Evolutionary conservation across 2,113 vertebrate species (phyloP).

Genomic region (Thinocorus orbignyianus): DNA sequence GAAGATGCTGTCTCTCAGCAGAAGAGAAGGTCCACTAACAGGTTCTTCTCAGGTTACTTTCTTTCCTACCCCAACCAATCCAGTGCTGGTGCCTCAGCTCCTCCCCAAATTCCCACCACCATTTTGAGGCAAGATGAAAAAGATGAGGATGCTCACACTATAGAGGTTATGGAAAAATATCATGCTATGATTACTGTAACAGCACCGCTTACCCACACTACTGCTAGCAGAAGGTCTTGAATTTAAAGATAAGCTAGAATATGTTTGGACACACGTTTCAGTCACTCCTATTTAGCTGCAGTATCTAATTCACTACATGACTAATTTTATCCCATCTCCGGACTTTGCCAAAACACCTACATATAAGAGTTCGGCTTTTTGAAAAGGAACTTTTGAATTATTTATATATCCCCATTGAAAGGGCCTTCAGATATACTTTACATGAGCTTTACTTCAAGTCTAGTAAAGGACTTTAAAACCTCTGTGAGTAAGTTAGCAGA

Average conservation of each 20-base stretch:
- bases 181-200: not conserved
- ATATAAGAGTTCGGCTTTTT: not conserved
- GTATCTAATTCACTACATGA: not conserved
- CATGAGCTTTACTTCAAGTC: not conserved
- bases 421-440: not conserved
- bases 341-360: conserved; percentile 17
- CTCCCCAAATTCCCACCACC: not conserved
- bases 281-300: not conserved
- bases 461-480: not conserved
- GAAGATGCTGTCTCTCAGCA: not conserved
- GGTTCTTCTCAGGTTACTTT: not conserved
- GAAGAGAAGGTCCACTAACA: not conserved
- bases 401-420: not conserved
- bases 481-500: not conserved
- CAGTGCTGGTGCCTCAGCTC: not conserved
- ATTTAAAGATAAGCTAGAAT: not conserved
- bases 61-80: not conserved
- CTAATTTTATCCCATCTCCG: not conserved
- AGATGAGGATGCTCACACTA: not conserved
- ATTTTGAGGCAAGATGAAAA: not conserved
- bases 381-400: not conserved
- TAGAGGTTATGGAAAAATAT: not conserved
- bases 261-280: not conserved
- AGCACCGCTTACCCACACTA: not conserved
- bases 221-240: not conserved